Base-by-base conservation (phyloP, 2,888 invertebrate species). In the Acleris holmiana region DNA sequence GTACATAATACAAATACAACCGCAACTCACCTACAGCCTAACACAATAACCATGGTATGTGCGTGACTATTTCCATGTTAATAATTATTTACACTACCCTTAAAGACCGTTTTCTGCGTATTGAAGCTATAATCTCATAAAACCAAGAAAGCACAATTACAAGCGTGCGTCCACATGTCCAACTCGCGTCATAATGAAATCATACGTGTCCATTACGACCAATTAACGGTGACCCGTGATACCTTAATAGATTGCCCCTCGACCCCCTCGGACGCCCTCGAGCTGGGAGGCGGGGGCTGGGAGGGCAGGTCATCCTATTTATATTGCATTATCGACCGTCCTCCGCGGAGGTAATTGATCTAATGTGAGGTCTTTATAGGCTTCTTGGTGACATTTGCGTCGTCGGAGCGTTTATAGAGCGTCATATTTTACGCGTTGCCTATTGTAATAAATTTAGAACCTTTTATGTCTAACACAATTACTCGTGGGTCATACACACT, bases 291-390 rank as follows among this genome's bases (percentile, higher is more conserved):
- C 1, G 56, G 47, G 13, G 47, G 17, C 35, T 29, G 0, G 18
- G 56, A 15, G n/a, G 17, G 2, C 29, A 47, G 25, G 56, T 57
- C 46, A 55, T 46, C 25, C 56, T 57, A 57, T 47, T 47, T 57
- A 57, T 57, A 57, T 17, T 57, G 56, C 56, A 47, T 19, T 57
- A 57, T 57, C 56, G 56, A 57, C n/a, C n/a, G 29, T 0, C 17
- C 46, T 29, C 25, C 25, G 13, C 25, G 7, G 13, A 19, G 19
- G 47, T 47, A 57, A 29, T 47, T 47, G 47, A 47, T 57, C 47
- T 29, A n/a, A 47, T n/a, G 15, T 13, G 25, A 15, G 47, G 25
- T 29, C 46, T 55, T 55, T 25, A 57, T 25, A 57, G 56, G 56
- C 56, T 57, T 56, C 46, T 46, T 47, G 3, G 47, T 47, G 56